Base-by-base conservation (phyloP, 2,888 invertebrate species). In the Lithophane semibrunnea region DNA sequence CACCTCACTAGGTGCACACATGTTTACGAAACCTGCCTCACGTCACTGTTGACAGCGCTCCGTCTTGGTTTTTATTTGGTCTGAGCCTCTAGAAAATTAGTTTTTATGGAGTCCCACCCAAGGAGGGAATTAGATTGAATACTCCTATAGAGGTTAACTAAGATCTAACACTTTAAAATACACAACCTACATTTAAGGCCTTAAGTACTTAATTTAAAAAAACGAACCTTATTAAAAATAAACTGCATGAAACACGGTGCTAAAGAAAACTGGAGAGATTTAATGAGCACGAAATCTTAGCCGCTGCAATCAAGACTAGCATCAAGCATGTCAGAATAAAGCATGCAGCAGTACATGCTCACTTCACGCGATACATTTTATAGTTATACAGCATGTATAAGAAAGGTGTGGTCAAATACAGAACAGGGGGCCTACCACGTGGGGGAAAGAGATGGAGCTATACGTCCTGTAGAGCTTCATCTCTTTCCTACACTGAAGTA, bases 261-360 rank as follows among this genome's bases (percentile, higher is more conserved):
- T 63, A 37, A 63, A 56, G 24, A 73, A 77, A 67, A 83, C 65
- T 49, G 49, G 37, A 78, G 24, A 42, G 29, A 63, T 77, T 21
- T 58, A 80, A 82, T 77, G 44, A 70, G 61, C 66, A 77, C 56
- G 77, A 80, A 77, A 70, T 80, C 29, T 52, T 44, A 56, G 24
- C 10, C 16, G 21, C 21, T 24, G 13, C n/a, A 52, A 37, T 75
- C 29, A 69, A 64, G 21, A 71, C n/a, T 42, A 37, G 65, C 42
- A 68, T 42, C 66, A 65, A 37, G 61, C 75, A 75, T 63, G 37
- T 58, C 29, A 60, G 70, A 60, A 52, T 24, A 16, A 67, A 80
- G 64, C 84, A 67, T 73, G 71, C 73, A 63, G 64, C 47, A 9
- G 18, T 66, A 37, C 29, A 65, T 81, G 64, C 47, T n/a, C 18